phyloP scores from a whole-genome alignment of 2,113 vertebrate genomes.

The Panthera leo region DNA sequence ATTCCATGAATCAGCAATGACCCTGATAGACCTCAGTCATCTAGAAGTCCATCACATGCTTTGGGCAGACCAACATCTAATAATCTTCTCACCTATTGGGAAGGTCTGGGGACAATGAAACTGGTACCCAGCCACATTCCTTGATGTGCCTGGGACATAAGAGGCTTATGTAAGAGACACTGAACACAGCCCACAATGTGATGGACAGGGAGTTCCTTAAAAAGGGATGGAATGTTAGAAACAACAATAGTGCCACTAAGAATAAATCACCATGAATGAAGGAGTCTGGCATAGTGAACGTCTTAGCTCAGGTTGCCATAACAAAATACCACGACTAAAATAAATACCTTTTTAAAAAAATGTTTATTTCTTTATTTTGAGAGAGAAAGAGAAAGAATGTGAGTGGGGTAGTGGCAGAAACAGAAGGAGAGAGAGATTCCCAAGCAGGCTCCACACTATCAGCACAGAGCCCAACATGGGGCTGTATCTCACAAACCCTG shows the following conservation, averaged over 20 bases:
- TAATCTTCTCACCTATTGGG: neutral
- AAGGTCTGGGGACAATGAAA: neutral
- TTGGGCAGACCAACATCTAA: neutral
- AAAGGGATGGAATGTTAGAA: neutral
- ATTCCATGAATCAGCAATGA: neutral
- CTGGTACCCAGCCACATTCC: neutral
- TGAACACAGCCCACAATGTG: neutral
- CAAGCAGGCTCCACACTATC: too few species aligned
- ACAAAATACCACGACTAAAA: conserved; percentile 29
- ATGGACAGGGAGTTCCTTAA: neutral
- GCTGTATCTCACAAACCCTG: too few species aligned
- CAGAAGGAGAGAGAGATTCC: too few species aligned
- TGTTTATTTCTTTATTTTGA: too few species aligned
- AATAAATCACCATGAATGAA: neutral
- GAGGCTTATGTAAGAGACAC: neutral
- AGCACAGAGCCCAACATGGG: too few species aligned
- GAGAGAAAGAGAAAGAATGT: too few species aligned
- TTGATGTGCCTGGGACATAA: neutral
- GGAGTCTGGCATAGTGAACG: neutral
- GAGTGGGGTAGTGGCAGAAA: too few species aligned
- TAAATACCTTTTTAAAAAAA: neutral
- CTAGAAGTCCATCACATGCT: neutral
- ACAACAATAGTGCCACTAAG: neutral
- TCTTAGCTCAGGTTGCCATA: neutral
- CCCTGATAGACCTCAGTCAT: neutral